Conservation (phyloP, 2,113 vertebrate species). For the Neomonachus schauinslandi region DNA sequence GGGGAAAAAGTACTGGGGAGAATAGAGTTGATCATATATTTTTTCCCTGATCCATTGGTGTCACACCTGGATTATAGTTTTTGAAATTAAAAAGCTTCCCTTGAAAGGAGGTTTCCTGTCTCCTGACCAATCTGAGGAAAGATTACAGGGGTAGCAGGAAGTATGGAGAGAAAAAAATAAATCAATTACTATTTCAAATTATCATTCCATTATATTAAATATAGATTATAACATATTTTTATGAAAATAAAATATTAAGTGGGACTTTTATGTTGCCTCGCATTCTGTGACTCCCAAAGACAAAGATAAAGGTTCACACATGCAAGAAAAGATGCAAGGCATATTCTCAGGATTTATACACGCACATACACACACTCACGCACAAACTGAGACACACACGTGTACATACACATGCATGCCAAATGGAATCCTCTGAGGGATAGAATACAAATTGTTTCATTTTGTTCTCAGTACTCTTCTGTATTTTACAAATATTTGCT, state of each 20-base stretch:
- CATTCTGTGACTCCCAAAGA: background rate
- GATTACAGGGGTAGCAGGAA: background rate
- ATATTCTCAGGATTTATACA: background rate
- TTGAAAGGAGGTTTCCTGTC: background rate
- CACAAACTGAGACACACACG: background rate
- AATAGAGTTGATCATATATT: background rate
- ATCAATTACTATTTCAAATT: background rate
- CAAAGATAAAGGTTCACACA: background rate
- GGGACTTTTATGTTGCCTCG: background rate
- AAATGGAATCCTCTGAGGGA: background rate
- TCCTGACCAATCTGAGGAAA: background rate
- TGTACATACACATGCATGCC: background rate
- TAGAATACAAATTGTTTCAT: background rate
- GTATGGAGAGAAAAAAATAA: background rate
- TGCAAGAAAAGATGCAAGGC: background rate
- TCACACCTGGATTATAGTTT: background rate
- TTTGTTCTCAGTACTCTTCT: constrained; percentile 13
- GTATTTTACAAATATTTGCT: constrained; percentile 50
- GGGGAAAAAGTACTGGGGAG: background rate
- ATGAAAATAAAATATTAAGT: background rate
- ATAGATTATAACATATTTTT: background rate
- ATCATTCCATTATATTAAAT: background rate
- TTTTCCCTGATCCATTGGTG: background rate
- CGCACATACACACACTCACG: background rate
- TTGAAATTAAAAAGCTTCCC: background rate